These are phyloP conservation scores for Enteromius fasciolatus DNA, from an alignment of 2,797 vertebrate species.

Conservation along the genomic window DNA sequence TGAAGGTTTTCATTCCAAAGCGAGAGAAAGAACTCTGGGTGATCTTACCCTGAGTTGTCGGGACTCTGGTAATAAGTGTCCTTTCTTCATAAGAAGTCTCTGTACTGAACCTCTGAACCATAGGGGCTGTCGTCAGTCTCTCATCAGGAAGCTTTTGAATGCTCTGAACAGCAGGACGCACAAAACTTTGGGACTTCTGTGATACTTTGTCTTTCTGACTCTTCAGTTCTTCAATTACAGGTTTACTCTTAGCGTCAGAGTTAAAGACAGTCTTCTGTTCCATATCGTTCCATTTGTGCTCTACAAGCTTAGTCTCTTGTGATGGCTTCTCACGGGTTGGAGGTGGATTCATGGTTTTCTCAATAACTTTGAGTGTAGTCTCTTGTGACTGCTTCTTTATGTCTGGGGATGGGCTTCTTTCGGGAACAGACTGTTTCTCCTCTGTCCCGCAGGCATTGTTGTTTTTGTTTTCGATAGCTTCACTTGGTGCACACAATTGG, in stretches of 20 bases:
- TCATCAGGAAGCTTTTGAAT: conserved; percentile 54
- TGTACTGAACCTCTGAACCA: conserved; percentile 25
- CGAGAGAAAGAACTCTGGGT: conserved; percentile 78
- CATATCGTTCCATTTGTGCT: conserved; percentile 4
- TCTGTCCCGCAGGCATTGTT: conserved; percentile 78
- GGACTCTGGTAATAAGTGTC: conserved; percentile 48
- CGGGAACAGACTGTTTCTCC: conserved; percentile 12
- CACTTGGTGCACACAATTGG: conserved; percentile 54
- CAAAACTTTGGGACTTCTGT: conserved; percentile 32
- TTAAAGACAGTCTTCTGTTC: conserved; percentile 42
- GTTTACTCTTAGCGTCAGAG: conserved; percentile 57
- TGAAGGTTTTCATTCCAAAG: conserved; percentile 91
- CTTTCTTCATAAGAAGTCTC: conserved; percentile 46
- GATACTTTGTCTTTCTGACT: conserved; percentile 46
- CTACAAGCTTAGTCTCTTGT: not conserved
- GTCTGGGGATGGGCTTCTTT: conserved; percentile 13
- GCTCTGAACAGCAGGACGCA: conserved; percentile 46
- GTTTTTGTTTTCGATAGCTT: conserved; percentile 78
- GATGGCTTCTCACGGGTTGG: not conserved
- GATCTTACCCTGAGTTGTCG: conserved; percentile 69
- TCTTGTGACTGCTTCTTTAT: conserved; percentile 44
- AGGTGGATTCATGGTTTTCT: not conserved
- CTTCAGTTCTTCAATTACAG: conserved; percentile 55
- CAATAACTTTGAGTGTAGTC: not conserved
- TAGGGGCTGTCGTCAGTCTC: conserved; percentile 41